Base-by-base conservation (phyloP, 2,113 vertebrate species). In the Megaceryle maxima region DNA sequence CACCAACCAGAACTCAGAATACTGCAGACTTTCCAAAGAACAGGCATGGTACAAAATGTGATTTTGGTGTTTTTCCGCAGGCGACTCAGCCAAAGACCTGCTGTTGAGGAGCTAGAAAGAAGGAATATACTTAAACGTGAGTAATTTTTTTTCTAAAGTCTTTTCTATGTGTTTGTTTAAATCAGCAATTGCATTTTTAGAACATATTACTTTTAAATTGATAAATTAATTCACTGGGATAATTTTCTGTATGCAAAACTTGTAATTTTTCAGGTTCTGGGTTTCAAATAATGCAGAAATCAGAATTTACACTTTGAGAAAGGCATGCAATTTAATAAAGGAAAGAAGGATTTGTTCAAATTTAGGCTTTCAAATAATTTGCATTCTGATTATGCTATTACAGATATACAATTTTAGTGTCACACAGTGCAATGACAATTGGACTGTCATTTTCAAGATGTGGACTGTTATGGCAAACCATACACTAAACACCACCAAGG, bases 51-150 rank as follows among this genome's bases (percentile, higher is more conserved):
- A 97, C 99, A 99, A 98, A 99, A 99, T 96, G 98, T 99, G 94
- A 99, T 99, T 96, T 97, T 99, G 94, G 99, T 99, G 98, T 99
- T 99, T 98, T 99, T 99, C 97, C 99, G 99, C 98, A 99, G 99
- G 98, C 98, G 99, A 96, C 98, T 99, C 97, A 99, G 99, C 98
- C 99, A 99, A 97, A 98, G 99, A 96, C 99, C 99, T 13, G 99
- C 99, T 5, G 99, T 99, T 96, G 99, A 99, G 95, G 99, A 99
- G 97, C 98, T 99, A 96, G 99, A 99, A 98, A 99, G 99, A 95
- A 98, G 99, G 51, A 99, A 99, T 97, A 99, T 99, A 94, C 94
- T 99, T 70, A 99, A 99, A 96, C 99, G 99, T 99, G 92, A 99
- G 99, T 99, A 96, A 37, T 39, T 84, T 37, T 17, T 33, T 35